phyloP scores from a whole-genome alignment of 2,797 vertebrate species.

The Macroramphosus scolopax region DNA sequence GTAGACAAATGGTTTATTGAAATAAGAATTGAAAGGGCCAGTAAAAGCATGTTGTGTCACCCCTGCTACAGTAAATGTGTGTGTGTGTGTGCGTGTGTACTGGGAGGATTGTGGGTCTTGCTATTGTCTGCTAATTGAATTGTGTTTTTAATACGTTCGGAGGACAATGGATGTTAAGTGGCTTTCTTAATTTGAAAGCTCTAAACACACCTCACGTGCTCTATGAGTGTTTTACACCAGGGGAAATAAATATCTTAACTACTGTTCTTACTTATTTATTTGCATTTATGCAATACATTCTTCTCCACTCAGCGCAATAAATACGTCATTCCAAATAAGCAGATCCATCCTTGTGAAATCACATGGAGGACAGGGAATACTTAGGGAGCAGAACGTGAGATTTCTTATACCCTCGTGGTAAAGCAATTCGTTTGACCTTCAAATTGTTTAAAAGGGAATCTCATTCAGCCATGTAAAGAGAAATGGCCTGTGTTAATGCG shows the following conservation, averaged over 20 bases:
- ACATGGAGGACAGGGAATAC: slow-evolving; percentile 35
- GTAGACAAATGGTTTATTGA: slow-evolving; percentile 58
- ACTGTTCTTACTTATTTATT: slow-evolving; percentile 61
- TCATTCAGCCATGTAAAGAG: slow-evolving; percentile 73
- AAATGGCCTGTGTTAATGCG: slow-evolving; percentile 73
- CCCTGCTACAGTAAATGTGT: slow-evolving; percentile 43
- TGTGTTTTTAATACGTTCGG: slow-evolving; percentile 40
- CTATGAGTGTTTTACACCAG: slow-evolving; percentile 25
- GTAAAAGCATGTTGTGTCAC: slow-evolving; percentile 55
- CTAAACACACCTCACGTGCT: slow-evolving; percentile 33
- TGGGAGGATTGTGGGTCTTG: slow-evolving; percentile 10
- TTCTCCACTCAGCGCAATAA: slow-evolving; percentile 58
- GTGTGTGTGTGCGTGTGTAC: slow-evolving; percentile 41
- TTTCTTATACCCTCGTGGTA: slow-evolving; percentile 45
- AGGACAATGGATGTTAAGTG: slow-evolving; percentile 16
- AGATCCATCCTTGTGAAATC: slow-evolving; percentile 38
- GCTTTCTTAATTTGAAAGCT: slow-evolving; percentile 28
- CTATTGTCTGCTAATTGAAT: slow-evolving; percentile 47
- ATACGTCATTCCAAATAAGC: slow-evolving; percentile 61
- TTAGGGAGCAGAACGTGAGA: slow-evolving; percentile 38
- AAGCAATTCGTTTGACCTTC: slow-evolving; percentile 70
- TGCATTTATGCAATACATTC: slow-evolving; percentile 57
- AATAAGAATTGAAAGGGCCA: slow-evolving; percentile 47
- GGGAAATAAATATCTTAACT: slow-evolving; percentile 57
- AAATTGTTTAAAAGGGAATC: slow-evolving; percentile 62